These are phyloP conservation scores for Drymodes brunneopygia DNA, from an alignment of 2,113 vertebrate species.

Conservation along the genomic window DNA sequence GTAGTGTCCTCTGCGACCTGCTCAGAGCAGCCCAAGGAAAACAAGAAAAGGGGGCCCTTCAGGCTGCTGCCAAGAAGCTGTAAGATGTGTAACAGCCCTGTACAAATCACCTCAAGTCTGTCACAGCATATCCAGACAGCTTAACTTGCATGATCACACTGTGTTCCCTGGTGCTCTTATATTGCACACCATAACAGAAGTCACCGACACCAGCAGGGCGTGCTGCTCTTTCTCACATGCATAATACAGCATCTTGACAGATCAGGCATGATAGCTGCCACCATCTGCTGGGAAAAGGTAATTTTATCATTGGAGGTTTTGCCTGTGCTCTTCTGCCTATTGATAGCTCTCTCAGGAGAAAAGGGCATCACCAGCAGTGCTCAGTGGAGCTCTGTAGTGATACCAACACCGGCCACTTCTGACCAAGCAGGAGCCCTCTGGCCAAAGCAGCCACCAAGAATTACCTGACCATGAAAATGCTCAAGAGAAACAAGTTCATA, in stretches of 20 bases:
- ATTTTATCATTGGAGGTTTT: neutral
- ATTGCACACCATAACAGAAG: neutral
- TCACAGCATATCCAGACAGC: neutral
- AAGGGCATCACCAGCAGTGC: neutral
- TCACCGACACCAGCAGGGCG: neutral
- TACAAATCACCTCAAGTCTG: neutral
- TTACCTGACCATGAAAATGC: neutral
- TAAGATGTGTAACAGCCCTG: neutral
- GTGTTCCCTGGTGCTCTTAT: neutral
- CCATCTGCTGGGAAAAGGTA: neutral
- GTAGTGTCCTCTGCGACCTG: neutral
- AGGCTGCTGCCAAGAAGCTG: neutral
- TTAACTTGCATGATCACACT: neutral
- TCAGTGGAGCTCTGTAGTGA: accelerated
- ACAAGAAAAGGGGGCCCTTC: neutral
- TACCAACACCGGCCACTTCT: neutral
- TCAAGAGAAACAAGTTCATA: neutral
- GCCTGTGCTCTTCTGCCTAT: neutral
- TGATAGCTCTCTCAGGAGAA: neutral
- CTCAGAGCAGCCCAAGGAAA: neutral
- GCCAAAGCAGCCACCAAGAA: neutral
- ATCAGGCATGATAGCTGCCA: neutral
- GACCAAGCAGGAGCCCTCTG: neutral
- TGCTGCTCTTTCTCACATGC: accelerated
- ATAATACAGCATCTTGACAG: neutral